Evolutionary conservation across 2,113 vertebrate species (phyloP).

Genomic region (Eulemur macaco): DNA sequence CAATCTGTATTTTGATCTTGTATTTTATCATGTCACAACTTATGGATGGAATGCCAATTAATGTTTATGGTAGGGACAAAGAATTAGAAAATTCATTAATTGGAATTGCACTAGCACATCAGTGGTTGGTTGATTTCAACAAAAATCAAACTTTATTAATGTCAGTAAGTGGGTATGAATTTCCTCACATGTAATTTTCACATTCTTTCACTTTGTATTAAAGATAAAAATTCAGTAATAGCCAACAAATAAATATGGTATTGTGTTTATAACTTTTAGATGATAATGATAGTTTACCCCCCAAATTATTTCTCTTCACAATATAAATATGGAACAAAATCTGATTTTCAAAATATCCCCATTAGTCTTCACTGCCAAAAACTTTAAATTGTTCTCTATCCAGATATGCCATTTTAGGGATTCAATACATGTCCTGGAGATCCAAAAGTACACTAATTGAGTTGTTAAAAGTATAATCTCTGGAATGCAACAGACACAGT

Average conservation of each 20-base stretch:
- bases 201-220: conserved; percentile 22
- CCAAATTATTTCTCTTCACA: background rate
- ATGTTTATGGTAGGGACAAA: background rate
- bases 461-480: background rate
- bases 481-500: background rate
- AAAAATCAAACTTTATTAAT: background rate
- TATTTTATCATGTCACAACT: conserved; percentile 20
- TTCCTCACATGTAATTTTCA: conserved; percentile 24
- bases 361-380: background rate
- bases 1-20: background rate
- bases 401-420: background rate
- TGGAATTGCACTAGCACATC: background rate
- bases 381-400: background rate
- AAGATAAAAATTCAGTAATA: background rate
- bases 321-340: background rate
- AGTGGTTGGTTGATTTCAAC: background rate
- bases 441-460: background rate
- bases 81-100: background rate
- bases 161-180: background rate
- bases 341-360: conserved; percentile 4
- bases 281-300: background rate
- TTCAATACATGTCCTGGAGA: background rate
- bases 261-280: background rate
- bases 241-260: background rate
- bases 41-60: background rate